Percentiles rank a stretch among this genome's conserved stretches.
These are phyloP conservation scores for Meloidogyne chitwoodi DNA, from an alignment of 1,140 invertebrate species.

Conservation along the genomic window DNA sequence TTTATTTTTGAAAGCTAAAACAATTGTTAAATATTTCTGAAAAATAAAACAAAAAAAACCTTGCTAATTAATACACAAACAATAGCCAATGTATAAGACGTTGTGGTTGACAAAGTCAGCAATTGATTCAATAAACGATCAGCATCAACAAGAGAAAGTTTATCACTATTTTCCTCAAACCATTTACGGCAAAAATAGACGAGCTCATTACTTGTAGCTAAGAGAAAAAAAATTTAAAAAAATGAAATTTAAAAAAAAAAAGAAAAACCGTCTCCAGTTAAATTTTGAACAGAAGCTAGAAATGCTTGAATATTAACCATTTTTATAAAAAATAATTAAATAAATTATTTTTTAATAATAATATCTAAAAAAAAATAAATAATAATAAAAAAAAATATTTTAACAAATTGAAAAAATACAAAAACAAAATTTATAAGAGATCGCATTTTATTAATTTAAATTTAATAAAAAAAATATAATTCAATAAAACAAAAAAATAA, in stretches of 20 bases:
- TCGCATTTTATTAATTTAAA: too few relatives aligned
- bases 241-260: neutral
- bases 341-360: neutral
- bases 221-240: neutral
- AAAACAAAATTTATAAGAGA: too few relatives aligned
- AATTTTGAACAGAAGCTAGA: conserved; percentile 22
- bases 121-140: conserved; percentile 22
- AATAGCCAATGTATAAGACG: conserved; percentile 16
- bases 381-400: neutral
- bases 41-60: neutral
- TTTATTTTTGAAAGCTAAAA: conserved; percentile 23
- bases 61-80: conserved; percentile 25
- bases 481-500: too few relatives aligned
- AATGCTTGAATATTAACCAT: conserved; percentile 27
- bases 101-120: neutral
- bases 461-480: too few relatives aligned
- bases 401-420: too few relatives aligned
- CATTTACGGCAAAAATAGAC: conserved; percentile 31
- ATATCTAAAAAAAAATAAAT: neutral
- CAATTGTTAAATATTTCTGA: neutral
- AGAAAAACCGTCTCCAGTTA: conserved; percentile 21
- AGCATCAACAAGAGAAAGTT: conserved; percentile 8
- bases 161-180: conserved; percentile 27
- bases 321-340: neutral
- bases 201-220: conserved; percentile 23